Evolutionary conservation across 2,888 invertebrate species (phyloP), one percentile per base, ranked within the genome.

Genomic region (Drosophila anomelani): DNA sequence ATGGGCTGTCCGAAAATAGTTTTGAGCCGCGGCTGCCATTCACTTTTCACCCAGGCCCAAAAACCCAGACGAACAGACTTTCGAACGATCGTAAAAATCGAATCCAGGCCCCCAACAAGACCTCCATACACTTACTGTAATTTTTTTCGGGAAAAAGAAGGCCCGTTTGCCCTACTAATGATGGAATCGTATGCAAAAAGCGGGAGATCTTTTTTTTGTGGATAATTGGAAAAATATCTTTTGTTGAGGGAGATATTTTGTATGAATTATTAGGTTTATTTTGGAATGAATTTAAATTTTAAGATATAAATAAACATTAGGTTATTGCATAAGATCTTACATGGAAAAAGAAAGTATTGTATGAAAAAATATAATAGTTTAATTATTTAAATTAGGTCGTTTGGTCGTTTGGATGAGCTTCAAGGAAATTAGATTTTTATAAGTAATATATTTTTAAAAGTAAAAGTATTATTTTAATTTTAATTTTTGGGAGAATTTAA

Each of bases 41-140:
- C 85, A 85, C 85, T 85, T 85, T 85, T 85, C 88, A 86, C 86
- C 86, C 71, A 80, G 76, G 67, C 77, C 88, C 71, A 80, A 80
- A 78, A 76, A 66, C 78, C 86, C 73, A 80, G 81, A 75, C 78
- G 51, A 49, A 58, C 23, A 13, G 36, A 85, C 70, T 82, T 87
- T 78, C 80, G 78, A 87, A 75, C 75, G 82, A 72, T 87, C 85
- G 68, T 74, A 75, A 73, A 84, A 81, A 75, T 78, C 72, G 71
- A 78, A 78, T 78, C 74, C 82, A 76, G 70, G 46, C 69, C 69
- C 54, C 43, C 55, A 62, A 62, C 61, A 39, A 41, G 32, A 26
- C 43, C 43, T 47, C 56, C 49, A 43, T 47, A 47, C 61, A 60
- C 60, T 47, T 47, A 46, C 29, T 51, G 64, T 63, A 51, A 43